phyloP scores from a whole-genome alignment of 2,888 invertebrate species.

The Liodrosophila aerea region DNA sequence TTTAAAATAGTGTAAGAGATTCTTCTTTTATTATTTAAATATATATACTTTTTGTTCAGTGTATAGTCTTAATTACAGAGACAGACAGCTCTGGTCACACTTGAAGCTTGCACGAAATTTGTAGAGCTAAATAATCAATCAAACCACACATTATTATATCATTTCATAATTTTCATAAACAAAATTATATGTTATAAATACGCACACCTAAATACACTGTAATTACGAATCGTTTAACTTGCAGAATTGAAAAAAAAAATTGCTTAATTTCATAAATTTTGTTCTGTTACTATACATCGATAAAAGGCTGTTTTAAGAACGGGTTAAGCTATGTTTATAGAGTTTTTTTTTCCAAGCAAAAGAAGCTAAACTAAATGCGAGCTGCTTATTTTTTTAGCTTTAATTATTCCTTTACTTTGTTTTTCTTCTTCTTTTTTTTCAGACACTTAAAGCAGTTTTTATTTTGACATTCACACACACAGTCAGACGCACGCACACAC shows the following conservation, averaged over 20 bases:
- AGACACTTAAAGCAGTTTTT: conserved; percentile 64
- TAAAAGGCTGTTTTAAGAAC: conserved; percentile 34
- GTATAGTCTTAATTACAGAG: background rate
- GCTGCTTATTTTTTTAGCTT: conserved; percentile 17
- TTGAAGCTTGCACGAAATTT: conserved; percentile 10
- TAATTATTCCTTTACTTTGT: too few species aligned
- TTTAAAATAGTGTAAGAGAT: background rate
- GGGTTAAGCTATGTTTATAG: background rate
- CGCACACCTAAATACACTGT: conserved; percentile 1
- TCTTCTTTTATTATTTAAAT: background rate
- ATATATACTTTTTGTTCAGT: conserved; percentile 1
- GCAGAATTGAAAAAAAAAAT: conserved; percentile 20
- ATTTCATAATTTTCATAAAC: conserved; percentile 16
- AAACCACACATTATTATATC: conserved; percentile 14
- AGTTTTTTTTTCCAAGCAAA: conserved; percentile 41
- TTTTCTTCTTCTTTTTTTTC: conserved; percentile 16
- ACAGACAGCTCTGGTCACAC: conserved; percentile 16
- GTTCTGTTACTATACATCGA: conserved; percentile 25
- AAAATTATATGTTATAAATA: conserved; percentile 8
- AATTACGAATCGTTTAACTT: conserved; percentile 24
- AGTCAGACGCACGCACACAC: conserved; percentile 25
- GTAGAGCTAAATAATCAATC: background rate
- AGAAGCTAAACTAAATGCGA: conserved; percentile 53
- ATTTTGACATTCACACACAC: conserved; percentile 11
- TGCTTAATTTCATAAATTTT: conserved; percentile 20